Conservation (phyloP, 2,797 vertebrate species). For the Eupleurogrammus muticus region DNA sequence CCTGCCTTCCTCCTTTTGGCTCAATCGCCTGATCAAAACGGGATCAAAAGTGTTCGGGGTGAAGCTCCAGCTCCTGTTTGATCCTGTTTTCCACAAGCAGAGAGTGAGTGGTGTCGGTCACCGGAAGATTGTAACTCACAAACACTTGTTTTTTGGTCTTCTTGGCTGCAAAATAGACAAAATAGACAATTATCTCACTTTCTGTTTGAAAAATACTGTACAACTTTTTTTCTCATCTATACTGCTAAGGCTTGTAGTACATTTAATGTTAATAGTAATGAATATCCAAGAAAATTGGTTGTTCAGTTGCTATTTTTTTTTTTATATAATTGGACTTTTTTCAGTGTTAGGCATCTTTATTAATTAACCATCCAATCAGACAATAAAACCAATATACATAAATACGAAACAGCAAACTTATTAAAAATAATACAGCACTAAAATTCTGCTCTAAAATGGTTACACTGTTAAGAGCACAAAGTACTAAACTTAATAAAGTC, state of each 20-base stretch:
- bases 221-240: not conserved
- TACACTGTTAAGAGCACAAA: no score
- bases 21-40: not conserved
- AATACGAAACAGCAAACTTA: no score
- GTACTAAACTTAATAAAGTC: no score
- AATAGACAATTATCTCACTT: slow-evolving; percentile 6
- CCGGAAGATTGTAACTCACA: slow-evolving; percentile 92
- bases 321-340: not conserved
- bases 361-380: no score
- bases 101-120: slow-evolving; percentile 85
- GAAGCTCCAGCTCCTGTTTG: slow-evolving; percentile 93
- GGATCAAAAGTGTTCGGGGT: slow-evolving; percentile 90
- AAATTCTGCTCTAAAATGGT: no score
- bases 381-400: no score
- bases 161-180: slow-evolving; percentile 85
- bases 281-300: no score
- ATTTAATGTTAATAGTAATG: not conserved
- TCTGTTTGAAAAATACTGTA: not conserved
- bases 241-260: not conserved
- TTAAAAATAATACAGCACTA: no score
- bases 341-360: no score
- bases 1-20: not conserved
- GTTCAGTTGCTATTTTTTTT: no score
- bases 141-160: slow-evolving; percentile 97
- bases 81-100: slow-evolving; percentile 94